These are phyloP conservation scores for Pterobdella sp. DNA, from an alignment of 2,888 invertebrate genomes.

Conservation along the genomic window DNA sequence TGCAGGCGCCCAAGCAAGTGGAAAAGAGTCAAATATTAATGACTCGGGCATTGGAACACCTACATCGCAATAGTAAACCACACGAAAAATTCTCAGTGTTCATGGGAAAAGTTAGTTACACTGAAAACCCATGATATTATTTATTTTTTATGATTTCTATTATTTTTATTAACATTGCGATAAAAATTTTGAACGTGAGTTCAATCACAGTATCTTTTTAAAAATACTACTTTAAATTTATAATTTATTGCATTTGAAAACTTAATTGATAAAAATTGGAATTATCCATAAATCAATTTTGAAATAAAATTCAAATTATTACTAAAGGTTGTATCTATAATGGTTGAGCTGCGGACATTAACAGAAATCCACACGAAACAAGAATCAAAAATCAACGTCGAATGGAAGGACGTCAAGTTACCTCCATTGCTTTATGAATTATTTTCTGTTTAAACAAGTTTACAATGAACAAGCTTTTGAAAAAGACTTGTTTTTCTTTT, in stretches of 20 bases:
- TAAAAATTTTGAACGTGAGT: too few relatives aligned
- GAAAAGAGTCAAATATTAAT: slow-evolving; percentile 17
- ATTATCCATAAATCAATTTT: too few relatives aligned
- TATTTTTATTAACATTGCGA: too few relatives aligned
- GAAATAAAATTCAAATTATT: too few relatives aligned
- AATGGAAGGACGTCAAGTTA: slow-evolving; percentile 34
- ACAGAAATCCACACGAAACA: slow-evolving; percentile 31
- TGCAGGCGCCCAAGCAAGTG: slow-evolving; percentile 15
- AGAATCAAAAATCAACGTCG: slow-evolving; percentile 34
- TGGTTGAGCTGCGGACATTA: slow-evolving; percentile 33
- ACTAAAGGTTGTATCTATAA: slow-evolving; percentile 23
- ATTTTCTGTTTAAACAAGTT: slow-evolving; percentile 32
- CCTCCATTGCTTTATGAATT: slow-evolving; percentile 36
- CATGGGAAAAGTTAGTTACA: not conserved
- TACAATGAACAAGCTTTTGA: too few relatives aligned
- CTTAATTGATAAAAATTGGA: too few relatives aligned
- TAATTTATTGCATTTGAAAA: too few relatives aligned
- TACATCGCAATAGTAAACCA: slow-evolving; percentile 11
- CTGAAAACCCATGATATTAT: too few relatives aligned
- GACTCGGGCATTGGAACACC: not conserved
- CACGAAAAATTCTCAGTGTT: slow-evolving; percentile 6
- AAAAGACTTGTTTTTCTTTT: too few relatives aligned
- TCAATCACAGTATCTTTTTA: too few relatives aligned
- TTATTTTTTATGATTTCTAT: too few relatives aligned
- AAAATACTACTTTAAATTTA: too few relatives aligned